phyloP scores from a whole-genome alignment of 2,888 invertebrate genomes.

The Epinotia bilunana region DNA sequence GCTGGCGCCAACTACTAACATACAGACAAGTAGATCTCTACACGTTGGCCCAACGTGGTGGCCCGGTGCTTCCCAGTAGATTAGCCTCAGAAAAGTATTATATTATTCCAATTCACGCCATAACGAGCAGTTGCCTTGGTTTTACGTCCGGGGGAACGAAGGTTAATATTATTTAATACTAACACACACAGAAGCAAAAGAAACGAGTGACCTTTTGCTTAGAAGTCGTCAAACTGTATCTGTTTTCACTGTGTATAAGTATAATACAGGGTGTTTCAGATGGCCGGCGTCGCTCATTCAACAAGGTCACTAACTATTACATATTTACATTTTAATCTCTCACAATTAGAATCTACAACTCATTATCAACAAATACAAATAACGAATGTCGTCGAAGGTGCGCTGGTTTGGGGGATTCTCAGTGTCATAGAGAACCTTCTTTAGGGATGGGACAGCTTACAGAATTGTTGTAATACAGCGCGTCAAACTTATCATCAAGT shows the following conservation, averaged over 20 bases:
- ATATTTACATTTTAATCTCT: slow-evolving; percentile 42
- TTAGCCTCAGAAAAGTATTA: too few species aligned
- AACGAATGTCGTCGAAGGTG: slow-evolving; percentile 23
- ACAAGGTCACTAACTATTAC: slow-evolving; percentile 35
- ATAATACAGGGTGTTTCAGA: neutral
- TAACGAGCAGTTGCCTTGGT: too few species aligned
- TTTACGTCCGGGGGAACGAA: too few species aligned
- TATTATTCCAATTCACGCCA: too few species aligned
- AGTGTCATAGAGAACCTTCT: neutral
- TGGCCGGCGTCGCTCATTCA: slow-evolving; percentile 25
- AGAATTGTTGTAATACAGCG: neutral
- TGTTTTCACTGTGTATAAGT: neutral
- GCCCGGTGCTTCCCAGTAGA: too few species aligned
- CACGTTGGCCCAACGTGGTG: too few species aligned
- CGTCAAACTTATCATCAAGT: too few species aligned
- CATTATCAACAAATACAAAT: slow-evolving; percentile 23
- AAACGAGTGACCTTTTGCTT: neutral
- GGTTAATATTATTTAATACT: too few species aligned
- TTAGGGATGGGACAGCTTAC: neutral
- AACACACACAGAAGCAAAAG: neutral
- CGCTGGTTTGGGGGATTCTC: neutral
- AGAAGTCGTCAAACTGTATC: neutral
- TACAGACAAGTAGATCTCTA: too few species aligned
- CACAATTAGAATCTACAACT: slow-evolving; percentile 26
- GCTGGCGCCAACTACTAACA: too few species aligned